Conservation (phyloP, 2,797 vertebrate genomes). For the Graptemys geographica region DNA sequence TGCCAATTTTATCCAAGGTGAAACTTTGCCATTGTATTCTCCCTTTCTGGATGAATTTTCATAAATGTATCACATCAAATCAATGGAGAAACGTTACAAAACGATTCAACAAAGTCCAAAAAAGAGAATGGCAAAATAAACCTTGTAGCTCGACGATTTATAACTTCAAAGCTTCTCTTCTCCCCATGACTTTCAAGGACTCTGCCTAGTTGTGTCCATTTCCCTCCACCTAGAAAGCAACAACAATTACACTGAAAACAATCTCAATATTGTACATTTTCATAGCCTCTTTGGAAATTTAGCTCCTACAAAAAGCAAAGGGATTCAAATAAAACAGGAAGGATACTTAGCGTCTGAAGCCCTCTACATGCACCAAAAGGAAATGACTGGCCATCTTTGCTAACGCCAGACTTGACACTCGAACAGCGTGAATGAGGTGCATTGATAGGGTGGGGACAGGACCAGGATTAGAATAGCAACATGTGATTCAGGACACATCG, state of each 20-base stretch:
- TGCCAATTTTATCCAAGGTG: background rate
- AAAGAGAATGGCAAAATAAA: background rate
- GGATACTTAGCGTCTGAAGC: too few relatives aligned
- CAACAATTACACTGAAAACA: too few relatives aligned
- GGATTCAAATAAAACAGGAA: background rate
- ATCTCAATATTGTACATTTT: background rate
- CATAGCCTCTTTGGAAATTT: background rate
- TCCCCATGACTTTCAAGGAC: too few relatives aligned
- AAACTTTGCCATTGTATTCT: background rate
- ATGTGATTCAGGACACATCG: background rate
- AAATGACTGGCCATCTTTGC: background rate
- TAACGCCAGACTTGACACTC: background rate
- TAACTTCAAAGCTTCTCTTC: background rate
- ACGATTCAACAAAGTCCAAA: accelerated
- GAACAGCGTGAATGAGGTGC: background rate
- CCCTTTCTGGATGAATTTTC: accelerated
- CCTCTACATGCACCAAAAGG: background rate
- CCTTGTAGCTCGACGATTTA: accelerated
- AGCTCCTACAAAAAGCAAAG: background rate
- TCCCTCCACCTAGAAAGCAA: too few relatives aligned
- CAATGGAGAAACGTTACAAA: accelerated
- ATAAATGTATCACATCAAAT: accelerated
- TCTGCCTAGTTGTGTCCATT: too few relatives aligned
- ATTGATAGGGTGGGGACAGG: background rate
- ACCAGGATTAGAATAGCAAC: background rate